phyloP scores from a whole-genome alignment of 2,113 vertebrate species.

The Protobothrops flavoviridis region DNA sequence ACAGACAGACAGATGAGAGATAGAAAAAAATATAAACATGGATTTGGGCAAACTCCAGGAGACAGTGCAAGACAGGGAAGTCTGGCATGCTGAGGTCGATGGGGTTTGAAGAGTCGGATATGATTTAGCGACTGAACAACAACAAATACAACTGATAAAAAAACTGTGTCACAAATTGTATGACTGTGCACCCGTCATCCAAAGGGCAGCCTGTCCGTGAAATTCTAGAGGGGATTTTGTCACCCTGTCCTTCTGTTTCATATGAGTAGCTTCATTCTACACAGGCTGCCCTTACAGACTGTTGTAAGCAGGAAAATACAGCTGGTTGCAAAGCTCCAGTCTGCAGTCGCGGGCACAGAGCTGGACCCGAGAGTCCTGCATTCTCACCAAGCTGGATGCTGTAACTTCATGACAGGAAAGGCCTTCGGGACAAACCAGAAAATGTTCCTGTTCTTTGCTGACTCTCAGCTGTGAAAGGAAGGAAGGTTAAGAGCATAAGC shows the following conservation, averaged over 20 bases:
- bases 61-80: too few relatives aligned
- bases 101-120: too few relatives aligned
- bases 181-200: not conserved
- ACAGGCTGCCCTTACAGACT: too few relatives aligned
- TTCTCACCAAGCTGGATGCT: constrained; percentile 88
- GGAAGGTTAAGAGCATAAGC: not conserved
- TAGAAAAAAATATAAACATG: too few relatives aligned
- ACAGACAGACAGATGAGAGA: too few relatives aligned
- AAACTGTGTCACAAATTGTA: not conserved
- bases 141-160: too few relatives aligned
- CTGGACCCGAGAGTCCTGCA: too few relatives aligned
- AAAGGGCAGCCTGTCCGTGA: not conserved
- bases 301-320: not conserved
- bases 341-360: not conserved
- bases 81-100: too few relatives aligned
- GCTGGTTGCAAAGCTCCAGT: not conserved
- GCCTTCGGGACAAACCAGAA: constrained; percentile 88
- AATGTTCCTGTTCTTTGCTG: constrained; percentile 97
- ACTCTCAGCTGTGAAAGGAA: constrained; percentile 80
- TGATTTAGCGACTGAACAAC: too few relatives aligned
- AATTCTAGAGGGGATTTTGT: not conserved
- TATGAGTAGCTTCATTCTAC: not conserved
- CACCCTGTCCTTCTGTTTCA: not conserved
- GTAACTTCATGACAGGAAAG: constrained; percentile 88
- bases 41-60: too few relatives aligned